Base-by-base conservation (phyloP, 1,140 invertebrate species). In the Popillia japonica region DNA sequence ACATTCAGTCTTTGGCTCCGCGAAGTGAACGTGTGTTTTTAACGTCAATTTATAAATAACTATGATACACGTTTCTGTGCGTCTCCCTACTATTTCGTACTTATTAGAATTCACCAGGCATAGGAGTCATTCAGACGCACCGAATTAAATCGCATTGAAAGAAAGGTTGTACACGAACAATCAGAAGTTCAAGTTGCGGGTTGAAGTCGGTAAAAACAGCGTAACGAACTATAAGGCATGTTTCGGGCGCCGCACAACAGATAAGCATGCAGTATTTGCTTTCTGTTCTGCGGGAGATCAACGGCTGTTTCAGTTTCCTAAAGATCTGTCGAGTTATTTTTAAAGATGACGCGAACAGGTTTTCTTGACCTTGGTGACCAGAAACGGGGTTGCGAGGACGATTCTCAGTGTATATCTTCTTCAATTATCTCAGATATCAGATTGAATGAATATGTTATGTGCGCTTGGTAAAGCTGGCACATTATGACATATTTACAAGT, bases 311-410 rank as follows among this genome's bases (percentile, higher is more conserved):
- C 44, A 4, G 44, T n/a, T 48, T 48, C 11, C n/a, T 14, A 27
- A 64, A 64, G 61, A 64, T 23, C n/a, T 22, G 61, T 64, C 61
- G 22, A 9, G 61, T 64, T 64, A 64, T 64, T 64, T 64, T 64
- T 64, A 64, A 22, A 64, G 61, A 64, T 64, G 61, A 48, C 44
- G 61, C 23, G 61, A 64, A 64, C 61, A 64, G 61, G 61, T 64
- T 64, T 64, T 64, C 61, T 64, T 64, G 61, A 64, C 61, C 61
- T 64, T 64, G 61, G 61, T 64, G 61, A 64, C 61, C 61, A 64
- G 61, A 22, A 64, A 64, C 22, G 61, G 61, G 61, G 61, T 64
- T 64, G 61, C 61, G 61, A 64, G 61, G 17, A 22, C 61, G n/a
- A 64, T 11, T n/a, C n/a, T n/a, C n/a, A n/a, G n/a, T n/a, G n/a